phyloP scores from a whole-genome alignment of 1,140 invertebrate species.

The Pemphigus obesinymphae region DNA sequence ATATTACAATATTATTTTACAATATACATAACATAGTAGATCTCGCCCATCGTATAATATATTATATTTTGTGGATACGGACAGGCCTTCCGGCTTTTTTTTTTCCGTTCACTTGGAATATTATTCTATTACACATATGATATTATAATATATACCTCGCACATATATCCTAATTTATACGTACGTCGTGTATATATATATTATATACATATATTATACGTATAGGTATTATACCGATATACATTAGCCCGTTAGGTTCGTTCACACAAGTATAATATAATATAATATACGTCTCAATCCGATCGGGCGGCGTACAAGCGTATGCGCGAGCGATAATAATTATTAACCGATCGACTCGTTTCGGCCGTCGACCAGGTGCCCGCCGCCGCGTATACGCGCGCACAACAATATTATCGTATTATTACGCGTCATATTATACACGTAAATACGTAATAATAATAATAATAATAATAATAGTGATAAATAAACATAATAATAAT shows the following conservation, averaged over 20 bases:
- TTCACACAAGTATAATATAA: neutral
- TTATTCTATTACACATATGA: too few relatives aligned
- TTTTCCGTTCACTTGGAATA: neutral
- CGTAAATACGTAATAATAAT: neutral
- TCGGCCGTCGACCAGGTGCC: neutral
- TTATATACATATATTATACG: neutral
- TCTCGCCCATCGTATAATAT: neutral
- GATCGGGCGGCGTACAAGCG: neutral
- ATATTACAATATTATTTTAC: too few relatives aligned
- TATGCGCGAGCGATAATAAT: neutral
- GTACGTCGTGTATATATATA: neutral
- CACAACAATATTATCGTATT: too few relatives aligned
- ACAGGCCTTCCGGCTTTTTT: neutral
- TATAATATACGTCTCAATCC: slow-evolving; percentile 15
- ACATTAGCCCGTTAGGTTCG: neutral
- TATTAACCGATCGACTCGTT: neutral
- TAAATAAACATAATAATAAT: too few relatives aligned
- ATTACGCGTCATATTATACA: too few relatives aligned
- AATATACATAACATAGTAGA: too few relatives aligned
- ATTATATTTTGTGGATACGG: neutral
- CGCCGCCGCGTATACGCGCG: neutral
- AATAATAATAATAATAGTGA: neutral
- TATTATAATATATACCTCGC: neutral
- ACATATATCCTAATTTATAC: neutral
- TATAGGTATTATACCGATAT: neutral